These are phyloP conservation scores for Nemotelus nigrinus DNA, from an alignment of 2,888 invertebrate genomes.

Conservation along the genomic window DNA sequence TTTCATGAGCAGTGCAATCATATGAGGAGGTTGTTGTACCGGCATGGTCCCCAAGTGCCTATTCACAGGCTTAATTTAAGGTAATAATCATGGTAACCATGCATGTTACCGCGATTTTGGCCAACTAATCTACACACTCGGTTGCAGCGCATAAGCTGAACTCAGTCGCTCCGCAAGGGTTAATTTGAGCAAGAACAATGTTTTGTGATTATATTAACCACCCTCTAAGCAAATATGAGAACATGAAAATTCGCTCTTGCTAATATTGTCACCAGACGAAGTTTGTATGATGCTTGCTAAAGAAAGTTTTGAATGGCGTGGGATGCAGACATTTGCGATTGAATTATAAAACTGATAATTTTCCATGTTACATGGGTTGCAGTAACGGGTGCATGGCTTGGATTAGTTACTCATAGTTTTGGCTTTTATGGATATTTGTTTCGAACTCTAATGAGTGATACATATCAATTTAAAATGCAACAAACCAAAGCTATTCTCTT, in stretches of 20 bases:
- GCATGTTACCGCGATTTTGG: neutral
- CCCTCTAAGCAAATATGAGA: slow-evolving; percentile 26
- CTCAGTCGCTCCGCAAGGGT: slow-evolving; percentile 8
- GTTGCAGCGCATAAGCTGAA: neutral
- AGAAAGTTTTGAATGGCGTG: neutral
- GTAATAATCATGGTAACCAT: slow-evolving; percentile 26
- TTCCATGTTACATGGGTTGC: no score
- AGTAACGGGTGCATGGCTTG: no score
- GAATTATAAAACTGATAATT: no score
- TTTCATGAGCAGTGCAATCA: neutral
- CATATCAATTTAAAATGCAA: no score
- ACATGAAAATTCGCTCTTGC: slow-evolving; percentile 25
- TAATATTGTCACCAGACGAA: slow-evolving; percentile 10
- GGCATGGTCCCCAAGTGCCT: neutral
- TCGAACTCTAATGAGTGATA: no score
- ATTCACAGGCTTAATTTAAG: slow-evolving; percentile 17
- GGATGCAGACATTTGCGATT: slow-evolving; percentile 1
- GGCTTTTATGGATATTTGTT: no score
- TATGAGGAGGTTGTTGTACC: neutral
- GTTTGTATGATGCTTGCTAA: slow-evolving; percentile 8
- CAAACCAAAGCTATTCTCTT: no score
- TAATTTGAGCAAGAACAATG: neutral
- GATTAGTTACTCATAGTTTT: no score
- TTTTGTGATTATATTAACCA: slow-evolving; percentile 7
- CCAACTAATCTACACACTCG: no score